Evolutionary conservation across 2,797 vertebrate genomes (phyloP).

Genomic region (Myotis myotis): DNA sequence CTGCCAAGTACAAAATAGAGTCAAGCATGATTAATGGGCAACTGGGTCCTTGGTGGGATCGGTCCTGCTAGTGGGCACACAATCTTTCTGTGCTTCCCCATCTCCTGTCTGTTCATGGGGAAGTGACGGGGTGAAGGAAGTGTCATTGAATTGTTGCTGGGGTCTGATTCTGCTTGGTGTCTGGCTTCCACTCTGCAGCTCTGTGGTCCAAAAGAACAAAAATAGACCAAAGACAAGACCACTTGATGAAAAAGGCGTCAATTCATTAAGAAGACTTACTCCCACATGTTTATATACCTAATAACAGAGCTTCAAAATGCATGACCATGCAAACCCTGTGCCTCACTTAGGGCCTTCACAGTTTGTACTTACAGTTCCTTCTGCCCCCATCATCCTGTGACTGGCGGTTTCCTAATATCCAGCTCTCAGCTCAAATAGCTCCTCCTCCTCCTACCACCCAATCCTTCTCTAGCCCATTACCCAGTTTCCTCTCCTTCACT

Average conservation of each 20-base stretch:
- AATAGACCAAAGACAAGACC: neutral
- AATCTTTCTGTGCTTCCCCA: neutral
- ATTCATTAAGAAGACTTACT: neutral
- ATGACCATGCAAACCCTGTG: neutral
- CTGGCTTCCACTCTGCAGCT: neutral
- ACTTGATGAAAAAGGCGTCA: neutral
- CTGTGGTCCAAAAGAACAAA: neutral
- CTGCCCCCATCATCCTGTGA: neutral
- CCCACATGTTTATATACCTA: neutral
- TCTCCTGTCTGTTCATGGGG: neutral
- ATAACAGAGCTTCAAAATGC: neutral
- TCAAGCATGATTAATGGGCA: neutral
- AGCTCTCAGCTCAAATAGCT: neutral
- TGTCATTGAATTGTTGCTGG: neutral
- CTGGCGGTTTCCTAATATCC: neutral
- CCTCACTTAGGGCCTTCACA: neutral
- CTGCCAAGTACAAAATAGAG: constrained; percentile 75
- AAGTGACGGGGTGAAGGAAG: neutral
- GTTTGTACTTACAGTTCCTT: neutral
- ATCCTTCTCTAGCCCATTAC: neutral
- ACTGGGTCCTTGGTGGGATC: neutral
- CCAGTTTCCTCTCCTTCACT: neutral
- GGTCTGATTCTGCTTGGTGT: neutral
- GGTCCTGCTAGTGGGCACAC: neutral
- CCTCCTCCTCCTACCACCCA: neutral